A percentile compares a stretch with the other conserved stretches of the same genome.
phyloP scores from a whole-genome alignment of 1,140 invertebrate species.

The Drosophila mauritiana region DNA sequence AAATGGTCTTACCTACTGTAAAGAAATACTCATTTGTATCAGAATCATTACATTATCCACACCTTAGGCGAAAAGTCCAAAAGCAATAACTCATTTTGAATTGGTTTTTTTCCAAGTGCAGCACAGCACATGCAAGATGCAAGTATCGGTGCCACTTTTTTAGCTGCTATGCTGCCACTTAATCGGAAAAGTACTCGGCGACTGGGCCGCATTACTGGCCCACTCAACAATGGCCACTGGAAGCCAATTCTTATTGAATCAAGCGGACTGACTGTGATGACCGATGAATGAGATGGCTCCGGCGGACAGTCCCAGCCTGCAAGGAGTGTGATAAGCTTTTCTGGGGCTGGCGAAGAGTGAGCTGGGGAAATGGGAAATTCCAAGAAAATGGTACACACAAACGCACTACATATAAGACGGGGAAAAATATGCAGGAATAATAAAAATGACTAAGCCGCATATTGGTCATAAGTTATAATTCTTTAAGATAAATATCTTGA shows the following conservation, averaged over 20 bases:
- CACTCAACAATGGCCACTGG: conserved; percentile 60
- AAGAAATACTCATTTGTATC: no score
- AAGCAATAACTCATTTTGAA: no score
- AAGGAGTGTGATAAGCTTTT: conserved; percentile 22
- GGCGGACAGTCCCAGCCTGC: conserved; percentile 11
- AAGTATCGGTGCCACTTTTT: conserved; percentile 42
- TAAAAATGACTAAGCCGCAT: background rate
- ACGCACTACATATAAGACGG: no score
- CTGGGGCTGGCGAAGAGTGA: background rate
- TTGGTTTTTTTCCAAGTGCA: conserved; percentile 10
- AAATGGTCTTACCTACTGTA: no score
- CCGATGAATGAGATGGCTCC: conserved; percentile 35
- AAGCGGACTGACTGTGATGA: conserved; percentile 21
- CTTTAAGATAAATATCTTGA: no score
- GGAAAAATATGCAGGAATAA: no score
- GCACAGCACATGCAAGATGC: conserved; percentile 16
- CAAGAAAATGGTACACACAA: no score
- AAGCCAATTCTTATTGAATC: conserved; percentile 76
- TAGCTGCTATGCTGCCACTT: conserved; percentile 49
- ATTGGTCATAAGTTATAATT: no score
- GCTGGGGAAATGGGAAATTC: background rate
- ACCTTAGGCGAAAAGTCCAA: no score
- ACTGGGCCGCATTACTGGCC: conserved; percentile 69
- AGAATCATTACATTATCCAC: no score
- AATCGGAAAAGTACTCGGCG: conserved; percentile 59